These are phyloP conservation scores for Callyntrura sp. DNA, from an alignment of 2,888 invertebrate genomes.

Conservation along the genomic window DNA sequence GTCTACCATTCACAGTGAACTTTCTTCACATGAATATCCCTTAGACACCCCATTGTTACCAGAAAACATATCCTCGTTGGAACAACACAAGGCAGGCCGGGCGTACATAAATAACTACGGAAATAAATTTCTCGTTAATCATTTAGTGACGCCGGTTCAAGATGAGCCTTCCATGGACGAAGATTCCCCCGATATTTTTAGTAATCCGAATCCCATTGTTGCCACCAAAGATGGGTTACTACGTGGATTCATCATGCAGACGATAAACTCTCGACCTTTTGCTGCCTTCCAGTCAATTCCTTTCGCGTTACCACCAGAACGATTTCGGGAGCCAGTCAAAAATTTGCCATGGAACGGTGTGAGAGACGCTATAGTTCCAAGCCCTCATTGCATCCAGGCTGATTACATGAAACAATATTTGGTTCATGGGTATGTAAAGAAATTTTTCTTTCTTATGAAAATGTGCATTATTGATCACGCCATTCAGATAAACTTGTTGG, in stretches of 20 bases:
- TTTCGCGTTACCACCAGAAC: slow-evolving; percentile 94
- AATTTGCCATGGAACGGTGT: slow-evolving; percentile 80
- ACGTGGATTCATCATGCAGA: slow-evolving; percentile 80
- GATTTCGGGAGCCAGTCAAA: slow-evolving; percentile 87
- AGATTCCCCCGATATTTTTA: background rate
- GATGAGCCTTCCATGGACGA: slow-evolving; percentile 38
- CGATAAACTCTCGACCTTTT: slow-evolving; percentile 88
- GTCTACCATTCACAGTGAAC: background rate
- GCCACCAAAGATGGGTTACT: slow-evolving; percentile 78
- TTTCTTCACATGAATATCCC: background rate
- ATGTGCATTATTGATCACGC: no score
- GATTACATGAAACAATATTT: slow-evolving; percentile 81
- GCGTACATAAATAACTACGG: slow-evolving; percentile 5
- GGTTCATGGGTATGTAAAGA: slow-evolving; percentile 58
- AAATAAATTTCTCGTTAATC: slow-evolving; percentile 40
- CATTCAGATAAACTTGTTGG: no score
- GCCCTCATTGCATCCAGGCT: slow-evolving; percentile 82
- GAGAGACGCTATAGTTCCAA: slow-evolving; percentile 79
- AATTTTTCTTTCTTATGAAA: no score
- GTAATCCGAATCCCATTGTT: slow-evolving; percentile 75
- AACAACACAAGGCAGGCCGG: slow-evolving; percentile 35
- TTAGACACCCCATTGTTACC: background rate
- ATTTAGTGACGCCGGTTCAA: slow-evolving; percentile 41
- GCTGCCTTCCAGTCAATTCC: slow-evolving; percentile 96
- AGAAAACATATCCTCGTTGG: background rate